phyloP scores from a whole-genome alignment of 2,797 vertebrate species.

The Spatula versicolor region DNA sequence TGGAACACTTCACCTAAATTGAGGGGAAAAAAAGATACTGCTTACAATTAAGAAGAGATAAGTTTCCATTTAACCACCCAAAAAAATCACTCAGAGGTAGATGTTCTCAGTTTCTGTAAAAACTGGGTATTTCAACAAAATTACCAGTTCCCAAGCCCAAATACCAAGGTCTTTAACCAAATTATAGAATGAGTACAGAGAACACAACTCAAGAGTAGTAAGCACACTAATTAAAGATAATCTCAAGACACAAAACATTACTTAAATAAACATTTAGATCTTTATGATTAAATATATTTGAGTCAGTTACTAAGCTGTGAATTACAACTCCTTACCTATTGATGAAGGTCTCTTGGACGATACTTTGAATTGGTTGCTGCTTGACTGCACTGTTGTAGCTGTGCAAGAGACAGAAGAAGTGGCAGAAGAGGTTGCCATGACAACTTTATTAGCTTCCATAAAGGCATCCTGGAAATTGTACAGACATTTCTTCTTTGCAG shows the following conservation, averaged over 20 bases:
- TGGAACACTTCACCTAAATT: conserved; percentile 93
- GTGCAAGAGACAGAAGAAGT: conserved; percentile 95
- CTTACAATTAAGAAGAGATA: not conserved
- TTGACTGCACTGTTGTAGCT: conserved; percentile 94
- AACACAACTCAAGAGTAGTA: not conserved
- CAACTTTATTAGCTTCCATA: conserved; percentile 93
- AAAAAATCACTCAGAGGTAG: not conserved
- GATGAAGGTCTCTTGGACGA: conserved; percentile 91
- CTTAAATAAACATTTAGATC: not conserved
- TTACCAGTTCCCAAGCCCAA: not conserved
- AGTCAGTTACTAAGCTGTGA: not conserved
- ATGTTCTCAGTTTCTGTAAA: not conserved
- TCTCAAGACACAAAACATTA: not conserved
- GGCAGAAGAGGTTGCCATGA: conserved; percentile 95
- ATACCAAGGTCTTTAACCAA: not conserved
- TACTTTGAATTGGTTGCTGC: conserved; percentile 91
- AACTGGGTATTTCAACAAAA: not conserved
- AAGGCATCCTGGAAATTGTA: conserved; percentile 99
- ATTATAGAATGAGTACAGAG: not conserved
- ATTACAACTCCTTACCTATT: conserved; percentile 81
- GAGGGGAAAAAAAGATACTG: not conserved
- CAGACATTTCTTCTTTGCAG: conserved; percentile 96
- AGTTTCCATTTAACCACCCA: not conserved
- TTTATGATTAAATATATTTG: not conserved
- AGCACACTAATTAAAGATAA: not conserved